Percentiles rank a stretch among this genome's conserved stretches.
Conservation (phyloP, 2,888 invertebrate genomes). For the Cheilosia urbana region DNA sequence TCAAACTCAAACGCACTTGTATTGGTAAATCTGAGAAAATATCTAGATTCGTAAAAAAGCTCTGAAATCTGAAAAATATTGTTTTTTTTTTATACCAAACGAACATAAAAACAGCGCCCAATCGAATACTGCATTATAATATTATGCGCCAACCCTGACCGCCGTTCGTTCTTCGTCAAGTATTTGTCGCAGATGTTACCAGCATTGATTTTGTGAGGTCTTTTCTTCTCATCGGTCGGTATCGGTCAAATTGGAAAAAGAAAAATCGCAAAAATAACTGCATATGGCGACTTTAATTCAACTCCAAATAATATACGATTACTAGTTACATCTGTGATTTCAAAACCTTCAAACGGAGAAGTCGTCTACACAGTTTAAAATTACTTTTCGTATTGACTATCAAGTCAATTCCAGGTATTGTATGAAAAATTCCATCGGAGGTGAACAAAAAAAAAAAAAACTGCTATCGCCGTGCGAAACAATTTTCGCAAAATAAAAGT, state of each 20-base stretch:
- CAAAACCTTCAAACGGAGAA: slow-evolving; percentile 44
- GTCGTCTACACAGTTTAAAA: slow-evolving; percentile 32
- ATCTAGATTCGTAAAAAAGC: too few species aligned
- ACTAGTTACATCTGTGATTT: slow-evolving; percentile 67
- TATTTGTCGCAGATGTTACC: slow-evolving; percentile 46
- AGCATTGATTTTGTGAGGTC: slow-evolving; percentile 19
- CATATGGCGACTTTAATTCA: slow-evolving; percentile 74
- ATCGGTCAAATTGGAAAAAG: slow-evolving; percentile 67
- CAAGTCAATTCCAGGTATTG: slow-evolving; percentile 48
- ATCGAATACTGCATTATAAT: too few species aligned
- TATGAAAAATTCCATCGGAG: slow-evolving; percentile 54
- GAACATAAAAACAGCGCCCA: too few species aligned
- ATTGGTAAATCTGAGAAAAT: too few species aligned
- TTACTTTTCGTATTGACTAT: slow-evolving; percentile 36
- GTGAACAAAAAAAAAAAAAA: slow-evolving; percentile 10
- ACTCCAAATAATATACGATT: slow-evolving; percentile 65
- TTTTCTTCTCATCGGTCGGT: slow-evolving; percentile 52
- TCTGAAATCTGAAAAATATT: too few species aligned
- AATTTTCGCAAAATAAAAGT: slow-evolving; percentile 41
- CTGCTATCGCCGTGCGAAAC: slow-evolving; percentile 16
- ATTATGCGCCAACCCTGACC: slow-evolving; percentile 27
- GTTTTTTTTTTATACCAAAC: too few species aligned
- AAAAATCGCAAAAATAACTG: slow-evolving; percentile 75
- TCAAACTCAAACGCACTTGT: too few species aligned
- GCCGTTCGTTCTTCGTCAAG: slow-evolving; percentile 38